Evolutionary conservation across 2,888 invertebrate species (phyloP), one percentile per base, ranked within the genome.

Genomic region (Apamea epomidion): DNA sequence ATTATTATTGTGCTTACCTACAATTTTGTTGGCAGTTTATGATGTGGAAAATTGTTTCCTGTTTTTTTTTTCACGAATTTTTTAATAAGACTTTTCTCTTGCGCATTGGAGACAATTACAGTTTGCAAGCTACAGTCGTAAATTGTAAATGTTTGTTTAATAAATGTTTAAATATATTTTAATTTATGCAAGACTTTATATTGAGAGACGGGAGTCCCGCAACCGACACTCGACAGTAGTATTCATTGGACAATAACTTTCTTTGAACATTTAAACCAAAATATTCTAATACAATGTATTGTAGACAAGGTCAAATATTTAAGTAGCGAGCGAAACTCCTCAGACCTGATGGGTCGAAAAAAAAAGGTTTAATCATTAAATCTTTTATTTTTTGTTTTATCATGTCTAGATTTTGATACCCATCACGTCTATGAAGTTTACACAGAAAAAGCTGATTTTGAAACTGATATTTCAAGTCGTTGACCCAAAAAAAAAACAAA

Each of bases 21-120:
- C 65, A 73, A 64, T 80, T 74, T 76, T 21, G 60, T 81, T 84
- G 62, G 76, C 81, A 74, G 32, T 86, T 86, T 80, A 77, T 69
- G 69, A 70, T 3, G 21, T 60, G 14, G 29, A 29, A 73, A 65
- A 74, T 51, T 58, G 71, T 77, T 69, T 65, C 45, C 16, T 64
- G 14, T 42, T 25, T 70, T 62, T 58, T 73, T 80, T 69, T 25
- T 42, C 18, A 51, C 16, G 48, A 4, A 42, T 48, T 70, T 76
- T 83, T 84, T 58, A 58, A 64, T 64, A 68, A 58, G 45, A 51
- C 4, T 64, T 67, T 75, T 29, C 69, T 72, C 7, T 82, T 51
- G 18, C 37, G 6, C 16, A 62, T 62, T 75, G 10, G 21, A 54
- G 48, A 37, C n/a, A 77, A 54, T 85, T 68, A 74, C 12, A 32